These are phyloP conservation scores for Semicossyphus pulcher DNA, from an alignment of 2,113 vertebrate genomes.

Conservation along the genomic window DNA sequence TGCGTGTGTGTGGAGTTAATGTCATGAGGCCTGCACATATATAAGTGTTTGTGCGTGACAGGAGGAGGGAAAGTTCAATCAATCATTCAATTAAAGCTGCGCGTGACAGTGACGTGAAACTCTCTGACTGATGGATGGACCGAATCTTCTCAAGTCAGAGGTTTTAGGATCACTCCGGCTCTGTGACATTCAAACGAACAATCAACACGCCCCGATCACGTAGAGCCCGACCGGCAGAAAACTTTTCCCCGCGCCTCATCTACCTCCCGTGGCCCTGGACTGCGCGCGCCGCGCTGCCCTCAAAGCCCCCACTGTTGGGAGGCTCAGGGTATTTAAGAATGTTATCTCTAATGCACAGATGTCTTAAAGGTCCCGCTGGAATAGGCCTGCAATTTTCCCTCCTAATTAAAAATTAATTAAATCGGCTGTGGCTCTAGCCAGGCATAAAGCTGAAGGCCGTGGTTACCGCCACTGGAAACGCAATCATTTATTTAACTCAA, in stretches of 20 bases:
- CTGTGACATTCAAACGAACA: slow-evolving; percentile 40
- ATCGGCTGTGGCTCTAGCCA: slow-evolving; percentile 80
- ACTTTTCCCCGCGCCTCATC: slow-evolving; percentile 37
- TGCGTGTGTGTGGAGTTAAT: slow-evolving; percentile 45
- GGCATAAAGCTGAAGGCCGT: slow-evolving; percentile 80
- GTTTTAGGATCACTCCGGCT: slow-evolving; percentile 25
- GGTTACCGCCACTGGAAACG: slow-evolving; percentile 70
- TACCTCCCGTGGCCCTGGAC: slow-evolving; percentile 43
- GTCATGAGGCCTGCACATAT: slow-evolving; percentile 2
- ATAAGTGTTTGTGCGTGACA: slow-evolving; percentile 40
- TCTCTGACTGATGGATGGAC: slow-evolving; percentile 53
- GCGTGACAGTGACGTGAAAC: slow-evolving; percentile 54
- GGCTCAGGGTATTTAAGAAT: slow-evolving; percentile 82
- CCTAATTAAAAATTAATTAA: slow-evolving; percentile 87
- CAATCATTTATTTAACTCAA: slow-evolving; percentile 84
- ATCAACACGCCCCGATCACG: slow-evolving; percentile 35
- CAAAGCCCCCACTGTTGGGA: slow-evolving; percentile 66
- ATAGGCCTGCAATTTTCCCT: slow-evolving; percentile 82
- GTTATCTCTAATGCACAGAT: slow-evolving; percentile 86
- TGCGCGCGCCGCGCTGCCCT: slow-evolving; percentile 37
- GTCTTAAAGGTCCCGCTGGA: slow-evolving; percentile 83
- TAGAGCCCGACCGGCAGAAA: slow-evolving; percentile 10
- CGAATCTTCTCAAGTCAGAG: slow-evolving; percentile 34
- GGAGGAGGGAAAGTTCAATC: slow-evolving; percentile 51
- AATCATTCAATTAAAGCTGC: slow-evolving; percentile 67